Evolutionary conservation across 1,140 invertebrate species (phyloP), one percentile per base, ranked within the genome.

Genomic region (Tetramorium alpestre): DNA sequence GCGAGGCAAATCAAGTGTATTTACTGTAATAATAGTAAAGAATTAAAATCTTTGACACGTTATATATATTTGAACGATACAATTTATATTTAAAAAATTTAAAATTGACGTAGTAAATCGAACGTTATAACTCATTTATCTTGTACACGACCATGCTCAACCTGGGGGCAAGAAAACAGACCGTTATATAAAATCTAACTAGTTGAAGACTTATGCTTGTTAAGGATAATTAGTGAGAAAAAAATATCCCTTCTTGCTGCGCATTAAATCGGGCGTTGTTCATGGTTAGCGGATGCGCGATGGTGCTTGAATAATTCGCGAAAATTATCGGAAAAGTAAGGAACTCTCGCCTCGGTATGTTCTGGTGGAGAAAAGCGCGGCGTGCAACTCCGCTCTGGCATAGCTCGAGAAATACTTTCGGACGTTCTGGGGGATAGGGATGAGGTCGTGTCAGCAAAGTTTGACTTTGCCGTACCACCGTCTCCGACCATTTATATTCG

Each of bases 251-350:
- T n/a, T 3, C 11, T 28, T 41, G 49, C 44, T 75, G 80, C 80
- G 58, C 69, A 75, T 84, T 84, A 75, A 84, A 84, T 84, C 54
- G 80, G 51, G 56, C 80, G 80, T 84, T 84, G 80, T 84, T 84
- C 69, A 84, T 62, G 88, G 84, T 82, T 88, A 81, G 73, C 76
- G 41, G 10, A 85, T 56, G 78, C 75, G 44, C 75, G 69, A 81
- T 87, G 85, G 72, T 89, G 69, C 89, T 90, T 87, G 77, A 84
- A 84, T 84, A 84, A 84, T 84, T 89, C 67, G 80, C 16, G 58
- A 58, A 58, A 87, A 90, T 90, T 90, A 90, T 90, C 77, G 89
- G 89, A 85, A 87, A 90, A 90, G 76, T 72, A 65, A 64, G 54
- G 11, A 89, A 89, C 73, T 87, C 60, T 38, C 49, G 28, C 47